Conservation (phyloP, 2,113 vertebrate genomes). For the Ophiodon elongatus region DNA sequence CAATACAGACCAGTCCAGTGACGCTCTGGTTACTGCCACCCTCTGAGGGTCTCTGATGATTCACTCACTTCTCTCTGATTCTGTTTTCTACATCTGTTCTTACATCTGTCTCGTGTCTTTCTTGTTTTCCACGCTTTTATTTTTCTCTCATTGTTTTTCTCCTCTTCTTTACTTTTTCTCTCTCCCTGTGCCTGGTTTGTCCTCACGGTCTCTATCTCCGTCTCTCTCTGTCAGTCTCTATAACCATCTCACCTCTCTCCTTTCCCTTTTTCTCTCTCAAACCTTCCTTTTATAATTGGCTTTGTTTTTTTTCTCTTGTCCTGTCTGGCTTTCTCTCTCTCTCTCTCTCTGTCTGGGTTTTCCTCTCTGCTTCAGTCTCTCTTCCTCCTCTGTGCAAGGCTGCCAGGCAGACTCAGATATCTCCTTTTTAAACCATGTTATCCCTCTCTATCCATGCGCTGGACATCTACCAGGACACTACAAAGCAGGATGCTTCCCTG, state of each 20-base stretch:
- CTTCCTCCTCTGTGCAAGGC: not conserved
- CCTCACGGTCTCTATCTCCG: not conserved
- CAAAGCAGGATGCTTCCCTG: not conserved
- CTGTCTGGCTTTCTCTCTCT: slow-evolving; percentile 32
- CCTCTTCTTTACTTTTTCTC: not conserved
- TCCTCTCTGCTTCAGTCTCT: not conserved
- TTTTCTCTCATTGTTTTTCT: not conserved
- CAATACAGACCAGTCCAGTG: slow-evolving; percentile 28
- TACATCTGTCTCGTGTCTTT: not conserved
- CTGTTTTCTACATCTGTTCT: not conserved
- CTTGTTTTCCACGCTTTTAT: slow-evolving; percentile 1
- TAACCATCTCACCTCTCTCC: slow-evolving; percentile 25
- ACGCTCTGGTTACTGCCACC: not conserved
- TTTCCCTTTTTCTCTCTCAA: slow-evolving; percentile 25
- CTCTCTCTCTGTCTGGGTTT: slow-evolving; percentile 31
- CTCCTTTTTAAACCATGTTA: slow-evolving; percentile 42
- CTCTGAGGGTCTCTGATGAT: not conserved
- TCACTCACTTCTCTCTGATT: slow-evolving; percentile 4
- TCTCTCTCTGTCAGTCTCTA: slow-evolving; percentile 33
- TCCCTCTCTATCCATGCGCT: slow-evolving; percentile 9
- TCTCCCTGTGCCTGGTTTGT: not conserved
- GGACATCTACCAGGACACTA: slow-evolving; percentile 29
- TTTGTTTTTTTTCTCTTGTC: slow-evolving; percentile 53
- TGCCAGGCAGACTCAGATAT: slow-evolving; percentile 33
- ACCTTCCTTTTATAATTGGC: slow-evolving; percentile 59